Evolutionary conservation across 2,797 vertebrate species (phyloP), one percentile per base, ranked within the genome.

Genomic region (Esox lucius): DNA sequence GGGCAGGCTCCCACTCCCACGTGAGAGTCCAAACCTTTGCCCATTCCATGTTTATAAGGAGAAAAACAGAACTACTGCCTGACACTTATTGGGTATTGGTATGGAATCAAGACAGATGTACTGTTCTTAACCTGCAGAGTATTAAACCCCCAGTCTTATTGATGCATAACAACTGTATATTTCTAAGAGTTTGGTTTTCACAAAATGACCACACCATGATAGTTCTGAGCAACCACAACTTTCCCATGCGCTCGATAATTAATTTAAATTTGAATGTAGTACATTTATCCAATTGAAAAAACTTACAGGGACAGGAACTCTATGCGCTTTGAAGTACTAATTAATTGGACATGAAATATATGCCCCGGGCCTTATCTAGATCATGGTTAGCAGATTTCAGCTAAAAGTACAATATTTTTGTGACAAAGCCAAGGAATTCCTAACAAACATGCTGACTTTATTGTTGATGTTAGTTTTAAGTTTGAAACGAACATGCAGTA

Each of bases 1-100:
- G 81, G 90, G 87, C 84, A 86, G 85, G 87, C 86, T 86, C 80
- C 75, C 80, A 86, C 87, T 86, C 85, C 87, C 85, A 89, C 87
- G 82, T 87, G 84, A 76, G 78, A 71, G 84, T 85, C 82, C 87
- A 87, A 59, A 22, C 56, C n/a, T 24, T 59, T 59, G n/a, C 22
- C 22, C 22, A 1, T 59, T 59, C 56, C 12, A 1, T 24, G 3
- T 24, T 61, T 24, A 4, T 24, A 12, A 3, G 56, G 22, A 61
- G 22, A 61, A 26, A 24, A 26, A 17, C 8, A 4, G 9, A 61
- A 9, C n/a, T 22, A 59, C 11, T 59, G 3, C 56, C 24, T 59
- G 22, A 61, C 5, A 24, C 56, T 24, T 61, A 24, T 61, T 26
- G 22, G 53, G 56, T 1, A 56, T 61, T 24, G 56, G 56, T 61